Conservation (phyloP, 2,797 vertebrate species). For the Serranus cabrilla region DNA sequence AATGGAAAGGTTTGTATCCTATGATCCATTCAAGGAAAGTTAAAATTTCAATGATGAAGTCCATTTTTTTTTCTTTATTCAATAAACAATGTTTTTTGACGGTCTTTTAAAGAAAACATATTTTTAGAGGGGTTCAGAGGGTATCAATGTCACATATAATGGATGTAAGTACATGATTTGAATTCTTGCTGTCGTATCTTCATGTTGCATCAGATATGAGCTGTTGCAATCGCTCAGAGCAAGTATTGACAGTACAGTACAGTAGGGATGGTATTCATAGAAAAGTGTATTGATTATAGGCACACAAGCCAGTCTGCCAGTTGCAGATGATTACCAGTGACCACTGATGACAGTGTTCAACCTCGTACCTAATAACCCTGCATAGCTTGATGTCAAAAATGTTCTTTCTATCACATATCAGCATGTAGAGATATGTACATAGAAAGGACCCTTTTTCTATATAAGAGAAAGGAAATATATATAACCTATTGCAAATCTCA, state of each 20-base stretch:
- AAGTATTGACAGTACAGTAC: background rate
- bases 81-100: too few species aligned
- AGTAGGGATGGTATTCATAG: background rate
- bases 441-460: background rate
- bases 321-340: background rate
- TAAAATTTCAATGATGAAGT: too few species aligned
- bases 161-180: background rate
- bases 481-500: background rate
- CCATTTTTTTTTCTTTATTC: too few species aligned
- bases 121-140: too few species aligned
- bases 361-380: slow-evolving; percentile 50
- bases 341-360: slow-evolving; percentile 58
- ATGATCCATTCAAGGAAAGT: too few species aligned
- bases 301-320: too few species aligned
- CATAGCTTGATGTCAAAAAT: background rate
- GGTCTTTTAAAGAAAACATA: too few species aligned
- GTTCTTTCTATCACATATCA: background rate
- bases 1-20: too few species aligned
- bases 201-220: slow-evolving; percentile 28
- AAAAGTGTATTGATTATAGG: too few species aligned
- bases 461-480: background rate
- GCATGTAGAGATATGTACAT: background rate
- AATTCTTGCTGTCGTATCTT: background rate
- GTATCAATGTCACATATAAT: background rate
- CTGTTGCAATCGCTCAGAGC: slow-evolving; percentile 24